Evolutionary conservation across 2,797 vertebrate species (phyloP).

Genomic region (Melanotaenia pygmaea): DNA sequence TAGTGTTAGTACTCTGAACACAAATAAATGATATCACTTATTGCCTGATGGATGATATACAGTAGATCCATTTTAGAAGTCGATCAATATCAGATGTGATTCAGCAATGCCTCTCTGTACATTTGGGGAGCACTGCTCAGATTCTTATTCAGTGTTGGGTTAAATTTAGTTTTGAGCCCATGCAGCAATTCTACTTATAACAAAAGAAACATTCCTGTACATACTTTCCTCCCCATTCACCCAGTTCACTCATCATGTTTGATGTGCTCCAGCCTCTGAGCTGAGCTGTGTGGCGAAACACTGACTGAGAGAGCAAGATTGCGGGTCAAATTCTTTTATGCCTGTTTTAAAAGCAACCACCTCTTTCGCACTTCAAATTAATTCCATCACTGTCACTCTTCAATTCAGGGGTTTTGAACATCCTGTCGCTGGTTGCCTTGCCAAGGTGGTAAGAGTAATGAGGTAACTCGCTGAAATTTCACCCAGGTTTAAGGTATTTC

Average conservation of each 20-base stretch:
- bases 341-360: constrained; percentile 70
- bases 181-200: constrained; percentile 43
- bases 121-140: constrained; percentile 39
- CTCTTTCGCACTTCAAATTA: constrained; percentile 71
- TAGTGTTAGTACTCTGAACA: constrained; percentile 78
- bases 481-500: constrained; percentile 97
- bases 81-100: constrained; percentile 47
- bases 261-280: constrained; percentile 43
- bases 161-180: constrained; percentile 38
- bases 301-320: constrained; percentile 50
- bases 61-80: constrained; percentile 54
- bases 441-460: constrained; percentile 91
- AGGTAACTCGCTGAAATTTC: constrained; percentile 96
- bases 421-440: constrained; percentile 51
- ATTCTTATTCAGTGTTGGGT: constrained; percentile 27
- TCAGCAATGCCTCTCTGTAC: constrained; percentile 64
- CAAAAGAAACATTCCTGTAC: constrained; percentile 35
- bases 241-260: constrained; percentile 13
- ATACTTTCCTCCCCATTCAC: constrained; percentile 4
- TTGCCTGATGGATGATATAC: constrained; percentile 81
- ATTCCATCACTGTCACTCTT: constrained; percentile 19
- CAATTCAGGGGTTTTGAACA: constrained; percentile 56
- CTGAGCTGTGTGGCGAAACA: constrained; percentile 52
- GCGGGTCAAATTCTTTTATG: constrained; percentile 42
- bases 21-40: constrained; percentile 80